Percentiles rank a stretch among this genome's conserved stretches.
These are phyloP conservation scores for Venustaconcha ellipsiformis DNA, from an alignment of 1,140 invertebrate genomes.

Conservation along the genomic window DNA sequence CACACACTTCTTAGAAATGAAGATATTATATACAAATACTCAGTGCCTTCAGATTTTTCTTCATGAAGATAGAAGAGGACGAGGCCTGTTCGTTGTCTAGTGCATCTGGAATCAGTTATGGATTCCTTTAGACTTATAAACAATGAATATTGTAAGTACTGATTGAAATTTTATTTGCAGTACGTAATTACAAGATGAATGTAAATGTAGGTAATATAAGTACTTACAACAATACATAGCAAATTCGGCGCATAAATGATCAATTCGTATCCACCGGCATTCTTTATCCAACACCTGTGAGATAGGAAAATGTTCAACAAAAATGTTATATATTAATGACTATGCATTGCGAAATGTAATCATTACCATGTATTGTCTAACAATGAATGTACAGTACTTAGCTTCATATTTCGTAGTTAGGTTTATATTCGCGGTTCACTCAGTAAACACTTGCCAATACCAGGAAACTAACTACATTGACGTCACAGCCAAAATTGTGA, in stretches of 20 bases:
- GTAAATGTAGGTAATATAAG: conserved; percentile 7
- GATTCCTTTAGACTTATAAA: neutral
- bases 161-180: neutral
- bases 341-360: too few relatives aligned
- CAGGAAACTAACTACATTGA: too few relatives aligned
- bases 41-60: neutral
- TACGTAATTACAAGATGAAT: neutral
- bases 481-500: too few relatives aligned
- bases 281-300: conserved; percentile 70
- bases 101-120: neutral
- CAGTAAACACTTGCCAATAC: too few relatives aligned
- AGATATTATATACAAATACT: too few relatives aligned
- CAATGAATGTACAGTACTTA: too few relatives aligned
- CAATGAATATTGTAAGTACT: neutral
- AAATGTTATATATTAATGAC: too few relatives aligned
- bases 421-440: too few relatives aligned
- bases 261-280: conserved; percentile 70
- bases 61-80: neutral
- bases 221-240: conserved; percentile 70
- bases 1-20: too few relatives aligned
- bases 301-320: too few relatives aligned
- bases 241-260: conserved; percentile 71
- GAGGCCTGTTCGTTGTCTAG: neutral
- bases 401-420: too few relatives aligned
- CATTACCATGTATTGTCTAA: too few relatives aligned